Conservation (phyloP, 1,140 invertebrate genomes). For the Heliconius hermathena region DNA sequence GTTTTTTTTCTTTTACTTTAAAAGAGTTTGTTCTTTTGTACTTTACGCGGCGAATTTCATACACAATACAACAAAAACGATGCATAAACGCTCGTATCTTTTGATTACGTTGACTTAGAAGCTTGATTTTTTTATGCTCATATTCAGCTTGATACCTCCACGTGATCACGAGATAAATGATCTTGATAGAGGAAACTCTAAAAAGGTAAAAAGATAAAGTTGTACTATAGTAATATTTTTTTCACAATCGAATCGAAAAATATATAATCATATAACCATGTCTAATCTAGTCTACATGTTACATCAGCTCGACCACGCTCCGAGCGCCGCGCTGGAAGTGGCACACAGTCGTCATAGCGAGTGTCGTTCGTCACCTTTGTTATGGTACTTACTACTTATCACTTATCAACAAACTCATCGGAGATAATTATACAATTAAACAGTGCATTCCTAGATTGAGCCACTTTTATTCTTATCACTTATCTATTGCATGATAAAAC, state of each 20-base stretch:
- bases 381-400: neutral
- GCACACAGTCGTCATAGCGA: neutral
- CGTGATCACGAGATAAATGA: no score
- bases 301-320: neutral
- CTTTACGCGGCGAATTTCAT: no score
- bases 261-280: neutral
- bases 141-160: no score
- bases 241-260: neutral
- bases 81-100: no score
- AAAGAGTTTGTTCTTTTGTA: no score
- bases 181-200: neutral
- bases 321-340: neutral
- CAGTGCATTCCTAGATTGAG: neutral
- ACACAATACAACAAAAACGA: no score
- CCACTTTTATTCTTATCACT: no score
- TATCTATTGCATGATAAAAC: no score
- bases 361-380: neutral
- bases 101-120: no score
- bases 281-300: neutral
- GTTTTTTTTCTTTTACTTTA: no score
- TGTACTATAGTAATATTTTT: neutral
- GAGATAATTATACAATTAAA: constrained; percentile 1
- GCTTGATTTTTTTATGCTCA: no score
- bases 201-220: neutral
- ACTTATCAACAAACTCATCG: neutral